Percentiles rank a stretch among this genome's conserved stretches.
These are phyloP conservation scores for Perdix hodgsoniae DNA, from an alignment of 2,797 vertebrate species.

Conservation along the genomic window DNA sequence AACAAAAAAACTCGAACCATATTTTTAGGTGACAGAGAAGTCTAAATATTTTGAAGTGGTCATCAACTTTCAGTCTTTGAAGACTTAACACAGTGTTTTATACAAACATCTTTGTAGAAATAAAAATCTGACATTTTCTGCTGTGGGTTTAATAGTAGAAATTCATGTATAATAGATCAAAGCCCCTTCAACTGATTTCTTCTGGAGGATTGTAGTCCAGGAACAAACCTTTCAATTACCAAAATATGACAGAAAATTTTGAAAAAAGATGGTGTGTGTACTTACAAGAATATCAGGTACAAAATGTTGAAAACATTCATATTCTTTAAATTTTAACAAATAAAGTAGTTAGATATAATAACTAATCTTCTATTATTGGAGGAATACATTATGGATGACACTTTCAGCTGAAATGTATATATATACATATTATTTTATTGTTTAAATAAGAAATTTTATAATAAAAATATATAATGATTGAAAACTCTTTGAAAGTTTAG, in stretches of 20 bases:
- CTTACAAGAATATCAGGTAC: neutral
- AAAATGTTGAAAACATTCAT: neutral
- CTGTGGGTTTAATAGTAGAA: neutral
- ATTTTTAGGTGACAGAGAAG: slow-evolving; percentile 30
- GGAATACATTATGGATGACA: neutral
- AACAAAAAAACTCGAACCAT: neutral
- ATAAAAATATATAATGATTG: neutral
- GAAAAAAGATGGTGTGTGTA: neutral
- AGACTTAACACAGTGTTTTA: neutral
- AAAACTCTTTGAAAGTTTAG: neutral
- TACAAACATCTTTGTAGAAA: neutral
- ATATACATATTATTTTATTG: neutral
- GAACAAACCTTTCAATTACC: neutral
- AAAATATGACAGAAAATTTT: neutral
- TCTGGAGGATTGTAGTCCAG: neutral
- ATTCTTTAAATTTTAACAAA: neutral
- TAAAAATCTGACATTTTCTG: neutral
- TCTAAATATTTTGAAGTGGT: neutral
- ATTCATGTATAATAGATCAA: neutral
- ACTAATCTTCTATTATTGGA: neutral
- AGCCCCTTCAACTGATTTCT: neutral
- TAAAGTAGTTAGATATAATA: neutral
- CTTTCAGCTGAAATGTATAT: neutral
- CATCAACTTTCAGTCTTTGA: neutral
- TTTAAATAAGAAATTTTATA: neutral